Evolutionary conservation across 2,113 vertebrate genomes (phyloP).

Genomic region (Beaufortia kweichowensis): DNA sequence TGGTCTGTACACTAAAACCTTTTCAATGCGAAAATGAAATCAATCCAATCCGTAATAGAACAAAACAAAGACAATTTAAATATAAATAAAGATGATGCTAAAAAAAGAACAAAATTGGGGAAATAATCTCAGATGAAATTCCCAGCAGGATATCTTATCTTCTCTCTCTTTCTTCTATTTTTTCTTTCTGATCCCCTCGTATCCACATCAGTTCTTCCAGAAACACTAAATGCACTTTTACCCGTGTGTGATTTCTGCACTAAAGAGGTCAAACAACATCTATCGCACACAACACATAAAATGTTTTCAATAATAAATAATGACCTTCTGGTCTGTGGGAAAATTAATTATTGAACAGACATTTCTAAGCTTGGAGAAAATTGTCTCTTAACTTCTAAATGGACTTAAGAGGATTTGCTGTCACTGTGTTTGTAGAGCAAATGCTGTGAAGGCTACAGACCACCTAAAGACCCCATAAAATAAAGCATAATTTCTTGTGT

Average conservation of each 20-base stretch:
- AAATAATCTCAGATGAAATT: constrained; percentile 11
- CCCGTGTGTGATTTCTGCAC: background rate
- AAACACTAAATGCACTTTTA: background rate
- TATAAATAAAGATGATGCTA: background rate
- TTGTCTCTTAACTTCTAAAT: background rate
- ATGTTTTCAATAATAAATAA: constrained; percentile 12
- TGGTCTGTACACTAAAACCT: background rate
- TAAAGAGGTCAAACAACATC: background rate
- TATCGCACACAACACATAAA: background rate
- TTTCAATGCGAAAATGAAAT: constrained; percentile 19
- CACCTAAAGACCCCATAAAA: background rate
- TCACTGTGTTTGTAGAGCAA: background rate
- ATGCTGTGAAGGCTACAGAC: background rate
- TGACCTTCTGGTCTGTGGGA: background rate
- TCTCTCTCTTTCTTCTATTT: constrained; percentile 10
- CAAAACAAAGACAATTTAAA: constrained; percentile 20
- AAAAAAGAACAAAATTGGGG: constrained; percentile 17
- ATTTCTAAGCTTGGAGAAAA: background rate
- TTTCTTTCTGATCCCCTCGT: background rate
- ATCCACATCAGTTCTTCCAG: constrained; percentile 2
- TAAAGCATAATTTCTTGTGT: no score
- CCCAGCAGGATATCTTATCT: constrained; percentile 9
- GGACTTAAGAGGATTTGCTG: background rate
- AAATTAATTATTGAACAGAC: constrained; percentile 12
- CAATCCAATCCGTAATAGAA: background rate